These are phyloP conservation scores for Lycopodina hypogea DNA, from an alignment of 37 sponge, comb jelly and placozoan genomes.

Conservation along the genomic window DNA sequence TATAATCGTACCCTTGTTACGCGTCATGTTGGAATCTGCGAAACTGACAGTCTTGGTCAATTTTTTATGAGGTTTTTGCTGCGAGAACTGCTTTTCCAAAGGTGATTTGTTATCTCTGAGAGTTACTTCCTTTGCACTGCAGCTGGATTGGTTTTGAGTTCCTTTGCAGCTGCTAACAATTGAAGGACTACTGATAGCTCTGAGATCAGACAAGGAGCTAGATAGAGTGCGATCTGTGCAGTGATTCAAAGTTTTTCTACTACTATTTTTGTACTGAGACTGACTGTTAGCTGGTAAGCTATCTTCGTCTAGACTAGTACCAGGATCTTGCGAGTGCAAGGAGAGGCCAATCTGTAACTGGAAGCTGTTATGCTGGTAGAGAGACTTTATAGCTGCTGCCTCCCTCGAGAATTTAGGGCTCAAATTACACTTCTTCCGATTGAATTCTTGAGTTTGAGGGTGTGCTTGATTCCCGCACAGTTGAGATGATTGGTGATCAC, in stretches of 20 bases:
- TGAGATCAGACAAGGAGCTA: too few relatives aligned
- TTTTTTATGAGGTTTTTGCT: neutral
- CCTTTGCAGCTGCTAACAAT: neutral
- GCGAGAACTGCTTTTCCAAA: neutral
- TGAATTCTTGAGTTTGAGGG: slow-evolving; percentile 16
- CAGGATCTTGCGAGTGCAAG: neutral
- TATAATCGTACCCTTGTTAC: neutral
- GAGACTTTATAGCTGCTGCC: slow-evolving; percentile 26
- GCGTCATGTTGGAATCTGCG: slow-evolving; percentile 14
- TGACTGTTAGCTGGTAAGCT: neutral
- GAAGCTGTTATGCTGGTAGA: slow-evolving; percentile 25
- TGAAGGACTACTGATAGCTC: neutral
- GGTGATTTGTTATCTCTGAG: too few relatives aligned
- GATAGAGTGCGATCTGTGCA: too few relatives aligned
- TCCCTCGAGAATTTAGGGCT: slow-evolving; percentile 21
- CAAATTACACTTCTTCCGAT: slow-evolving; percentile 1
- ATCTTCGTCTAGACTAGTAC: neutral
- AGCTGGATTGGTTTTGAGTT: too few relatives aligned
- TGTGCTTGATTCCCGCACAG: neutral
- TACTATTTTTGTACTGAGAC: neutral
- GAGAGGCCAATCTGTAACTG: slow-evolving; percentile 40
- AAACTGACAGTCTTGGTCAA: slow-evolving; percentile 24
- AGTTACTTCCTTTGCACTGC: too few relatives aligned
- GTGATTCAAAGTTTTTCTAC: neutral
- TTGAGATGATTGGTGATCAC: neutral